Evolutionary conservation across 2,888 invertebrate species (phyloP).

Genomic region (Limnephilus marmoratus): DNA sequence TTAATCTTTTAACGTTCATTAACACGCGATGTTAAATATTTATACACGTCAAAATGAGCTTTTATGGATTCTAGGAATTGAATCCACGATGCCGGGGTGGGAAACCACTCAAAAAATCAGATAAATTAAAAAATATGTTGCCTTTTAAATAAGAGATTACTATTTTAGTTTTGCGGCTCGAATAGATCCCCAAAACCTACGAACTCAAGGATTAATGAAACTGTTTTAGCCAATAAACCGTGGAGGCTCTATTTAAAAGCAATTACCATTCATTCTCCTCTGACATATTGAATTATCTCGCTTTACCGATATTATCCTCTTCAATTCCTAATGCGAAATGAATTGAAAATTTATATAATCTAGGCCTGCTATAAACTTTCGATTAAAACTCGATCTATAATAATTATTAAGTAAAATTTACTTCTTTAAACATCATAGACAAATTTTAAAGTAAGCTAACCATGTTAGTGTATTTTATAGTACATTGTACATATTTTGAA

Average conservation of each 20-base stretch:
- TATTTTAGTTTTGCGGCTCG: no score
- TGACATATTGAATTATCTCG: background rate
- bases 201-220: background rate
- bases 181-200: no score
- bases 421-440: background rate
- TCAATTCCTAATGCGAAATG: background rate
- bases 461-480: background rate
- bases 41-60: background rate
- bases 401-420: background rate
- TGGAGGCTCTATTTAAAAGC: background rate
- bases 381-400: background rate
- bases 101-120: no score
- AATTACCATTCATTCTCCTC: background rate
- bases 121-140: no score
- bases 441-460: background rate
- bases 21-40: background rate
- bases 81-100: no score
- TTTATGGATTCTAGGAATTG: background rate
- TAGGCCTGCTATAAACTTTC: no score
- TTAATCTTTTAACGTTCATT: background rate
- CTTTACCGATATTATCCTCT: background rate
- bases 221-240: background rate
- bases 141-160: no score
- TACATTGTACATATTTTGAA: background rate
- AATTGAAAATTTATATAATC: background rate